Percentiles rank a stretch among this genome's conserved stretches.
Evolutionary conservation across 2,797 vertebrate species (phyloP).

Genomic region (Semaprochilodus insignis): DNA sequence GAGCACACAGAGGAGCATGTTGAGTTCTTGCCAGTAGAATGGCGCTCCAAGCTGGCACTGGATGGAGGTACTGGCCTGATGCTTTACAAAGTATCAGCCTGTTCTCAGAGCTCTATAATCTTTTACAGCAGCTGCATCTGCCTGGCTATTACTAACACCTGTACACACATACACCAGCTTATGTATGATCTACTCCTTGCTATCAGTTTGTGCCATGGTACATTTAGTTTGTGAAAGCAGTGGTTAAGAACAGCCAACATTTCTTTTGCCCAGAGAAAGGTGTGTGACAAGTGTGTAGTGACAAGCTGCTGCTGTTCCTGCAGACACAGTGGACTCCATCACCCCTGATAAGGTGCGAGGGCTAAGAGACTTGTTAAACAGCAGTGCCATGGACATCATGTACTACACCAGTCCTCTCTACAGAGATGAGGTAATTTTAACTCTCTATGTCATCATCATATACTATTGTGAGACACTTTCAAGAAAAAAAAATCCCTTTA

Average conservation of each 20-base stretch:
- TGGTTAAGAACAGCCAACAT: neutral
- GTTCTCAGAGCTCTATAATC: neutral
- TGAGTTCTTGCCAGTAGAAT: slow-evolving; percentile 97
- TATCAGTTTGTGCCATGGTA: neutral
- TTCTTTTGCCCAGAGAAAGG: neutral
- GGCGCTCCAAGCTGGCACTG: slow-evolving; percentile 94
- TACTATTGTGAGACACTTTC: neutral
- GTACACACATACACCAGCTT: neutral
- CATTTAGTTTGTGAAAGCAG: neutral
- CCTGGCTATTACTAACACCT: slow-evolving; percentile 3
- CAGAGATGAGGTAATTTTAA: slow-evolving; percentile 88
- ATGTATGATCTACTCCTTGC: neutral
- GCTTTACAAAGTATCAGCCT: neutral
- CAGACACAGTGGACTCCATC: slow-evolving; percentile 97
- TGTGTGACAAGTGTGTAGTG: neutral
- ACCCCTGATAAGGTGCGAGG: slow-evolving; percentile 97
- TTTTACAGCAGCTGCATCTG: slow-evolving; percentile 8
- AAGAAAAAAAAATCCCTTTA: too few species aligned
- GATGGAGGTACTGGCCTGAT: slow-evolving; percentile 86
- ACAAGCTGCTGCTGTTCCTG: slow-evolving; percentile 11
- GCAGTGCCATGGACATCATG: slow-evolving; percentile 99
- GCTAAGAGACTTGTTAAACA: slow-evolving; percentile 95
- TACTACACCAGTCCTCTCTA: slow-evolving; percentile 99
- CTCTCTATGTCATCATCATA: neutral
- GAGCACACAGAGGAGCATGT: slow-evolving; percentile 89